Evolutionary conservation across 1,140 invertebrate species (phyloP), one percentile per base, ranked within the genome.

Genomic region (Radopholus similis): DNA sequence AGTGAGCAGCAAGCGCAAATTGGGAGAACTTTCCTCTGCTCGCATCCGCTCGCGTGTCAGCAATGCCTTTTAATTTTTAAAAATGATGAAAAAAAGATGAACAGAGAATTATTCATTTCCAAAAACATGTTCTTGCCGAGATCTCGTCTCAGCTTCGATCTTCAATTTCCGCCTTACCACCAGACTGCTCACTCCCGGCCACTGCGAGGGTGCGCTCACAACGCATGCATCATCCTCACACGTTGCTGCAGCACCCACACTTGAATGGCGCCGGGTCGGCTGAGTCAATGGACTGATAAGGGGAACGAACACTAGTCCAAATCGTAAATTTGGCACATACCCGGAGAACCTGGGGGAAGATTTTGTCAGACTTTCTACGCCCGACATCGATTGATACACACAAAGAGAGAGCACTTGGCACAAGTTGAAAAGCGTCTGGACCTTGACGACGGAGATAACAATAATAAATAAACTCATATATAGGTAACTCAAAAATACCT

Each of bases 331-430:
- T 4, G 13, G n/a, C 13, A 58, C 35, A 28, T 18, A 65, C 63
- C 63, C 63, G 13, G 66, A 35, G 42, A 32, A 51, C 1, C 15
- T 53, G 9, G 35, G 58, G 66, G 30, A 38, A 4, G 32, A 51
- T 49, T 49, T 30, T n/a, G n/a, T 23, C 49, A 15, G 40, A 49
- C 47, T 34, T 2, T 51, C 68, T 1, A 92, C 94, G 84, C 97
- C 94, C 84, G 93, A 97, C 1, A 99, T 86, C 35, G 93, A 95
- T 85, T 98, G 95, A 85, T 98, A 98, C 70, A 99, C 92, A 84
- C 95, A 97, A 9, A 95, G 91, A 15, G 94, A 96, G 3, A 99
- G 85, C 0, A 95, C 93, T 8, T 97, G 90, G 0, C 92, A 90
- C 32, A 97, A 85, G 82, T 97, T 94, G 53, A 94, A 85, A 23